Base-by-base conservation (phyloP, 92 coral and sea anemone genomes). In the Muricea muricata region DNA sequence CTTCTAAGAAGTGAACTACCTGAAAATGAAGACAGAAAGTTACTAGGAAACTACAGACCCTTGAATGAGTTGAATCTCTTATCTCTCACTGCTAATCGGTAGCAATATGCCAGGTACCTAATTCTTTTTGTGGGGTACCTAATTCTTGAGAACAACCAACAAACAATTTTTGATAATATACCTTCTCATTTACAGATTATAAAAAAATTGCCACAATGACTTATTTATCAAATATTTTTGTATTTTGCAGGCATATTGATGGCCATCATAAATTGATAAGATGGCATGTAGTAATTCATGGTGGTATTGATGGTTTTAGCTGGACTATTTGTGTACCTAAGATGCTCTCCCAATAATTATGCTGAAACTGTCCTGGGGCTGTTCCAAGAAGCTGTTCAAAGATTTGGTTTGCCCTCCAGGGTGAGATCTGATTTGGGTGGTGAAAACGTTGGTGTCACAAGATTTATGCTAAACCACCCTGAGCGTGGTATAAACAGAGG, bases 221-320 rank as follows among this genome's bases (percentile, higher is more conserved):
- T 24, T 23, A 41, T 8, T 4, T 68, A 20, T 75, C 48, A n/a
- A n/a, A n/a, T n/a, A n/a, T n/a, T n/a, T n/a, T n/a, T n/a, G n/a
- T 15, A 7, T 52, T 37, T 33, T 81, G 12, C 57, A 81, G 87
- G 90, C 90, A 71, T 54, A 82, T 82, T 10, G 91, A 83, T 52
- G 91, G 91, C 23, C 83, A 87, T 29, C 89, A 85, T 42, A 78
- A 85, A 29, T 84, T 83, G 10, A 56, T 87, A 26, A 70, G 57
- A 42, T 81, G 77, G 90, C 87, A 77, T 2, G 61, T 86, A 18
- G 90, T 81, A 3, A 84, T 84, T 31, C 91, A 84, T 76, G 88
- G 91, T 48, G 89, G 91, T 46, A 85, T 88, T 52, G 91, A 88
- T 80, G 91, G 91, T 1, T 88, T 18, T 60, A 76, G 85, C 26